These are phyloP conservation scores for Perdita meconis DNA, from an alignment of 2,888 invertebrate genomes.

Conservation along the genomic window DNA sequence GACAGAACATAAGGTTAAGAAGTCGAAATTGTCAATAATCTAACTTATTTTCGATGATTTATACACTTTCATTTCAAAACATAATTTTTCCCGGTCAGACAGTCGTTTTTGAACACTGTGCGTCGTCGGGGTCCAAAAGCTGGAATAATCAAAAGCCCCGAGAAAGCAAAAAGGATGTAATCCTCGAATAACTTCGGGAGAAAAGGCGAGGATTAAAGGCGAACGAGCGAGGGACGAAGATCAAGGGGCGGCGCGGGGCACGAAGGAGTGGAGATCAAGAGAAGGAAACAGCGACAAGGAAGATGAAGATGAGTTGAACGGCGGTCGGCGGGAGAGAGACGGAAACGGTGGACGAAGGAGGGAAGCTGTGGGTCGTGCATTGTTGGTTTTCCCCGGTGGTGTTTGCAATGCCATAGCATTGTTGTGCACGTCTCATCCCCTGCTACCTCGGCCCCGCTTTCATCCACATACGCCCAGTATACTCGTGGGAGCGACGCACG, in stretches of 20 bases:
- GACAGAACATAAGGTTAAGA: too few species aligned
- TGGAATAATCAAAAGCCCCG: neutral
- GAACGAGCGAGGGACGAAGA: conserved; percentile 5
- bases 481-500: conserved; percentile 69
- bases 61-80: too few species aligned
- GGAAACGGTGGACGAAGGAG: conserved; percentile 2
- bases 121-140: neutral
- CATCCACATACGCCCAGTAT: conserved; percentile 32
- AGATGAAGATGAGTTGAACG: neutral
- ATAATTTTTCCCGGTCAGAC: too few species aligned
- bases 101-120: too few species aligned
- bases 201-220: neutral
- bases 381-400: conserved; percentile 72
- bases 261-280: conserved; percentile 6
- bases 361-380: conserved; percentile 63
- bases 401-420: conserved; percentile 71
- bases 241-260: conserved; percentile 6
- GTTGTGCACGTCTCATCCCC: conserved; percentile 60
- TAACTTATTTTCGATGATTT: too few species aligned
- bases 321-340: neutral
- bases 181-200: neutral
- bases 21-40: too few species aligned
- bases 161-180: neutral
- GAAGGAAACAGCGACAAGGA: neutral
- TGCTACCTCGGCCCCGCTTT: conserved; percentile 19